Evolutionary conservation across 1,140 invertebrate genomes (phyloP), one percentile per base, ranked within the genome.

Genomic region (Planococcus citri): DNA sequence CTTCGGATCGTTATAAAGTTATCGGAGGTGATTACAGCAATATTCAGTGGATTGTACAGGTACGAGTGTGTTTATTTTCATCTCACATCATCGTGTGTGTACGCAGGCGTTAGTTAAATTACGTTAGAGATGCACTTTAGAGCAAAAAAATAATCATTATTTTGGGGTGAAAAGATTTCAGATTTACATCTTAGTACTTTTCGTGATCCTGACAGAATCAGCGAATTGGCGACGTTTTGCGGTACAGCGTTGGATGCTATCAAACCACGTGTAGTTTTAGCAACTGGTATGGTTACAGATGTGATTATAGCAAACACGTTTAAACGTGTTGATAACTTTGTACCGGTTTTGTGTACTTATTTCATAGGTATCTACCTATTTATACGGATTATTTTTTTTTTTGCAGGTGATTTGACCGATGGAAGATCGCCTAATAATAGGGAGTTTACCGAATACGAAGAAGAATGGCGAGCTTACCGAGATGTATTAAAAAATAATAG

Each of bases 101-200:
- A 37, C 14, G 33, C 14, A 6, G 33, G 33, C 14, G 33, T 37
- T 37, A 8, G 14, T 37, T 37, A 14, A 37, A 37, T 8, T 37
- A 37, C 33, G 14, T 37, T 37, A 37, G 6, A 14, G 6, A 37
- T 14, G 6, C 14, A 60, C 71, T 71, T 79, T 83, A 71, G 76
- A n/a, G n/a, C n/a, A n/a, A n/a, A n/a, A n/a, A n/a, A n/a, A n/a
- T n/a, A n/a, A n/a, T n/a, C n/a, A n/a, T n/a, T n/a, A n/a, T n/a
- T n/a, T n/a, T n/a, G n/a, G n/a, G n/a, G n/a, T n/a, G n/a, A n/a
- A n/a, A n/a, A 92, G 89, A 88, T 93, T 74, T 89, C 89, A 69
- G 93, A 96, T 79, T 84, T 95, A 69, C 93, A 96, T 78, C 85
- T 96, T 70, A 95, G 92, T 77, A 86, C 89, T 77, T 94, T 91